Conservation (phyloP, 2,888 invertebrate genomes). For the Adelognathus sp. region DNA sequence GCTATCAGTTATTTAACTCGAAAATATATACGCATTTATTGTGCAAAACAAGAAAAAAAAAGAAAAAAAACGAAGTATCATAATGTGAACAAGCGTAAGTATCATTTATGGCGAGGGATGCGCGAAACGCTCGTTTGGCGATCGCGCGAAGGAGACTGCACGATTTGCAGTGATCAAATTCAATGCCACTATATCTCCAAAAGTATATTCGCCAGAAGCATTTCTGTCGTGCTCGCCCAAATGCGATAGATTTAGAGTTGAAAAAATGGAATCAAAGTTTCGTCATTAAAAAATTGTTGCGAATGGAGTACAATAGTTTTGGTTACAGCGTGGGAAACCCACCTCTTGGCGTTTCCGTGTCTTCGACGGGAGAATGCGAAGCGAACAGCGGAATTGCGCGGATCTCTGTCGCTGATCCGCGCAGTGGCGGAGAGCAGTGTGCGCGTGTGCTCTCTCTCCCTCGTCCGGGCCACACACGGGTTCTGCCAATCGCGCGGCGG, state of each 20-base stretch:
- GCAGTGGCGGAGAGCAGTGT: neutral
- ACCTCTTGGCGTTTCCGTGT: conserved; percentile 22
- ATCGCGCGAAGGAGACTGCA: too few species aligned
- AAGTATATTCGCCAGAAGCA: too few species aligned
- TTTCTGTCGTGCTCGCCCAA: too few species aligned
- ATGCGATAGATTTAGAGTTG: neutral
- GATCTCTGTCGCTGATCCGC: neutral
- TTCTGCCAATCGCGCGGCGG: conserved; percentile 23
- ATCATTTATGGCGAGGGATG: conserved; percentile 68
- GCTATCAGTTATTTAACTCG: too few species aligned
- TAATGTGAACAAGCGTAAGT: too few species aligned
- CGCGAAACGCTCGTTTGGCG: conserved; percentile 68
- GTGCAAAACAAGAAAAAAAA: neutral
- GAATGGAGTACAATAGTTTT: too few species aligned
- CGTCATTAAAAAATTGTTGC: neutral
- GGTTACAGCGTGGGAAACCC: conserved; percentile 17
- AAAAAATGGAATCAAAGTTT: neutral
- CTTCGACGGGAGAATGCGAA: conserved; percentile 28
- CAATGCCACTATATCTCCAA: too few species aligned
- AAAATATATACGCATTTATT: neutral
- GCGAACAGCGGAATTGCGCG: neutral
- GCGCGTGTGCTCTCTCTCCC: neutral
- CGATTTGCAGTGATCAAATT: too few species aligned
- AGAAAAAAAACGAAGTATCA: conserved; percentile 45
- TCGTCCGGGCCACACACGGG: conserved; percentile 1